These are phyloP conservation scores for Pterobdella sp. DNA, from an alignment of 2,888 invertebrate genomes.

Conservation along the genomic window DNA sequence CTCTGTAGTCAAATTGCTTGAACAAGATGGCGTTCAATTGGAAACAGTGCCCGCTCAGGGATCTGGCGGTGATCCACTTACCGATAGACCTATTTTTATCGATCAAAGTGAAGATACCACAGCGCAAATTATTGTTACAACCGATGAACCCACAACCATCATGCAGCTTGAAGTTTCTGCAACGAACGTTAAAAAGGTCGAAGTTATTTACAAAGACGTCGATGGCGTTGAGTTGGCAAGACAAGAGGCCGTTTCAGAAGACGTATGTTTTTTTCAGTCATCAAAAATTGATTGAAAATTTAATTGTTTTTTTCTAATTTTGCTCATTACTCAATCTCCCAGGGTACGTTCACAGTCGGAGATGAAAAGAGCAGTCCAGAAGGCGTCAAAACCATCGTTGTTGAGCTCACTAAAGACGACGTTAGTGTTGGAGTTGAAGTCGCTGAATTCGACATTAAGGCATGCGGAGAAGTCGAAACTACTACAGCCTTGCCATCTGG, in stretches of 20 bases:
- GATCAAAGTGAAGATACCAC: background rate
- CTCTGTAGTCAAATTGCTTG: background rate
- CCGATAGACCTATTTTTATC: background rate
- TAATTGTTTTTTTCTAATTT: background rate
- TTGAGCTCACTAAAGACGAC: background rate
- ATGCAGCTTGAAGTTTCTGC: background rate
- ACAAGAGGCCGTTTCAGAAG: background rate
- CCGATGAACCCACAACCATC: conserved; percentile 3
- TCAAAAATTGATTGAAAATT: background rate
- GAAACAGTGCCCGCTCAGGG: background rate
- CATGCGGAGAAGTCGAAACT: background rate
- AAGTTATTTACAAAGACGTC: background rate
- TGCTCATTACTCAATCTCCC: background rate
- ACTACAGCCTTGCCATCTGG: background rate
- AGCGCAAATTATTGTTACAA: background rate
- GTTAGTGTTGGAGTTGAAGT: background rate
- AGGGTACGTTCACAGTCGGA: background rate
- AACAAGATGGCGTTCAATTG: background rate
- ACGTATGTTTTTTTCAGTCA: background rate
- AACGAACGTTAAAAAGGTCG: background rate
- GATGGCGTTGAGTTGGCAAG: background rate
- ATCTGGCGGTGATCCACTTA: background rate
- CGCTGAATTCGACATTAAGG: background rate
- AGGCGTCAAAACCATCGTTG: background rate
- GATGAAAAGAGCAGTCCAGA: background rate